Evolutionary conservation across 2,797 vertebrate species (phyloP), one percentile per base, ranked within the genome.

Genomic region (Antrozous pallidus): DNA sequence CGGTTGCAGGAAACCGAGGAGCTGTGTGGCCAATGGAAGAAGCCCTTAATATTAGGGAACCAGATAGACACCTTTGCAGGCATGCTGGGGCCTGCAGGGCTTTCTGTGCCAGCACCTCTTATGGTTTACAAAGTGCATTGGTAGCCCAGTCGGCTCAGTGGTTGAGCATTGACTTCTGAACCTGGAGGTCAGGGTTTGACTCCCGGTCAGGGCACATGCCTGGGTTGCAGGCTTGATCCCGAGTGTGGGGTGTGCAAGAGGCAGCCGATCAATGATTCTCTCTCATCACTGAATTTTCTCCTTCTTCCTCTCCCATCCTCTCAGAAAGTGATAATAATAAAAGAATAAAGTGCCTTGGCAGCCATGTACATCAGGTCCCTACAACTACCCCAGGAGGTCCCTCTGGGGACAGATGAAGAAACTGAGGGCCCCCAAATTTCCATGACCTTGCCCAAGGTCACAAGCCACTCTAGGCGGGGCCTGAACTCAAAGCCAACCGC

Each of bases 381-480:
- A 28, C 6, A 13, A 4, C 49, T 33, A 38, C 10, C 33, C 2
- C 0, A 1, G 31, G 36, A 47, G 18, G 5, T 47, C 54, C 11
- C 9, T 45, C 22, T 63, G 24, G 28, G 20, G 71, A 47, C 33
- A 24, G 4, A 0, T 1, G 22, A 85, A 78, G 87, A 70, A 94
- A 87, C 24, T 0, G 71, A 85, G 67, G 45, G 17, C 47, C 11
- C 0, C 3, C 61, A 74, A 79, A 69, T 63, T n/a, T 54, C 73
- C 20, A 9, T 79, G 90, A 93, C 77, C 93, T 97, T 95, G 93
- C 18, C 14, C 56, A 96, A 97, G 91, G 91, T 91, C 78, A 87
- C 11, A 63, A 67, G 80, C 24, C 56, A 22, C 69, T 70, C 11
- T 18, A 26, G 54, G 63, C 16, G 84, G 42, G 74, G 40, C n/a